Evolutionary conservation across 1,140 invertebrate species (phyloP), one percentile per base, ranked within the genome.

Genomic region (Carcinoscorpius rotundicauda): DNA sequence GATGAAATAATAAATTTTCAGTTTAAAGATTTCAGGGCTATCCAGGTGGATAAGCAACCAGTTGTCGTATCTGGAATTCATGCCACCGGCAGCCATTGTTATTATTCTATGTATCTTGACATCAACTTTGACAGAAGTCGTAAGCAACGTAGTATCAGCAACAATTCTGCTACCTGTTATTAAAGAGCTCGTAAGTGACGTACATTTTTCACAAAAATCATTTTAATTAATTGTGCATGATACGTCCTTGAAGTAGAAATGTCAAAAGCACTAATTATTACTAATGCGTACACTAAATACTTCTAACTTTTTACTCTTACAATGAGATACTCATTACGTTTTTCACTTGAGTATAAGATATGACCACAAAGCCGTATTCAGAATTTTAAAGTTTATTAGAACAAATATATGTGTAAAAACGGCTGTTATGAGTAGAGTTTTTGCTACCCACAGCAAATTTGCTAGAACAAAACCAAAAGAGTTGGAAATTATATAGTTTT

Each of bases 1-100:
- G 29, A 29, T 29, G 29, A 29, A 29, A 29, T 29, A 29, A 29
- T 48, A 29, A 29, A 29, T 60, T n/a, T 68, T 60, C 61, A 8
- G 57, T 49, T 61, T 67, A 11, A 52, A 75, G 74, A 79, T 78
- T 9, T 91, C 88, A 0, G 86, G 86, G 2, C 82, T 94, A 70
- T 91, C 89, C 0, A 73, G 76, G 3, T 82, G 87, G 78, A 81
- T 93, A 64, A 88, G 88, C 0, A 72, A 81, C 1, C 82, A 85
- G 9, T 75, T 73, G 52, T 68, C 69, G 4, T 63, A 63, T 77
- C 75, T 81, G 1, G 64, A 69, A n/a, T 66, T 68, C 5, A 58
- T 80, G 8, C 74, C 77, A 8, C 75, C 76, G 9, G 65, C 63
- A 4, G 66, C 73, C 3, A 74, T 78, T 8, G 71, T 78, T 4